phyloP scores from a whole-genome alignment of 2,113 vertebrate genomes.

The Centropus bengalensis region DNA sequence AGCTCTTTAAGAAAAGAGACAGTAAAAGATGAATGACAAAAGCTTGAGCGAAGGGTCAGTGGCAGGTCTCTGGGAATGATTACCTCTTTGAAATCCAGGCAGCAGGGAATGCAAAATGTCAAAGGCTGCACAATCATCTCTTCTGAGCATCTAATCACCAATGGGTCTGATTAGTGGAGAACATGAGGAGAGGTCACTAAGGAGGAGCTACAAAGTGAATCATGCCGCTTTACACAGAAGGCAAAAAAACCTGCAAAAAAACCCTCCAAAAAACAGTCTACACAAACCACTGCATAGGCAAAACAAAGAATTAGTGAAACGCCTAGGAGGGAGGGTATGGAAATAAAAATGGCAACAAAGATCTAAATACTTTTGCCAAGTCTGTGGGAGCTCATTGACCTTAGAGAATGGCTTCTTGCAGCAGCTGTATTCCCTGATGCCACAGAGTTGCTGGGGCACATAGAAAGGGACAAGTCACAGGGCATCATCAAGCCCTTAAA shows the following conservation, averaged over 20 bases:
- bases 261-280: background rate
- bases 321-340: background rate
- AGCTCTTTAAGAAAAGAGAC: conserved; percentile 33
- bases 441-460: background rate
- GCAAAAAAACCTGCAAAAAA: accelerated
- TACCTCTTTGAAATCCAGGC: conserved; percentile 37
- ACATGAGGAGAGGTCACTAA: conserved; percentile 13
- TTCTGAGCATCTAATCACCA: conserved; percentile 39
- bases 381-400: background rate
- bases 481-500: background rate
- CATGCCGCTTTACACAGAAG: background rate
- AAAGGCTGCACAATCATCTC: conserved; percentile 29
- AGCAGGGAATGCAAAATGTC: conserved; percentile 26
- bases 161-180: conserved; percentile 34
- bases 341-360: background rate
- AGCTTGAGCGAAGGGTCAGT: conserved; percentile 37
- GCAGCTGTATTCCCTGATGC: background rate
- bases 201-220: background rate
- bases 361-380: background rate
- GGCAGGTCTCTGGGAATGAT: conserved; percentile 35
- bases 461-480: background rate
- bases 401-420: background rate
- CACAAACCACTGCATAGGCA: background rate
- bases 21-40: conserved; percentile 44
- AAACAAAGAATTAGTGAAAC: background rate